These are phyloP conservation scores for Psettodes erumei DNA, from an alignment of 2,113 vertebrate species.

Conservation along the genomic window DNA sequence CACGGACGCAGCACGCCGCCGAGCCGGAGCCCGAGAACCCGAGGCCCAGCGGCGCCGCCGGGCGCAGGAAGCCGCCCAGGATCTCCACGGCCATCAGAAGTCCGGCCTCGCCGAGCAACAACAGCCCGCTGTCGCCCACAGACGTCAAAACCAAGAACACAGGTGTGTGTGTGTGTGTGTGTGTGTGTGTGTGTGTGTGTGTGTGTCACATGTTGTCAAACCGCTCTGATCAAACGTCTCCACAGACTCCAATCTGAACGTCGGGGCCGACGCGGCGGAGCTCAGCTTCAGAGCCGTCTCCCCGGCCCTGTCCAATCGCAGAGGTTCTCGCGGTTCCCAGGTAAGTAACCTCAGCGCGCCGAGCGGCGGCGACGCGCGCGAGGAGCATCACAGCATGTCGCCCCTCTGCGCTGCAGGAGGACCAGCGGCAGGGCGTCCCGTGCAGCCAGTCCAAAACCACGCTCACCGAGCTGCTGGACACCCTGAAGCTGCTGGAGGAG, in stretches of 20 bases:
- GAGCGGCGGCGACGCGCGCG: too few relatives aligned
- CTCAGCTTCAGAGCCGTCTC: slow-evolving; percentile 71
- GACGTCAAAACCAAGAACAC: slow-evolving; percentile 85
- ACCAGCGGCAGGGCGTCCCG: slow-evolving; percentile 59
- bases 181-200: too few relatives aligned
- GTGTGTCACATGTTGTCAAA: slow-evolving; percentile 10
- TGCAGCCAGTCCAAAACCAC: slow-evolving; percentile 86
- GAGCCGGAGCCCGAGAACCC: slow-evolving; percentile 67
- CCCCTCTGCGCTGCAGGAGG: too few relatives aligned
- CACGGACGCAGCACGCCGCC: slow-evolving; percentile 56
- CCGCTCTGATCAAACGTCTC: not conserved
- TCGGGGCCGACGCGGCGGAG: slow-evolving; percentile 65
- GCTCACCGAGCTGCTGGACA: slow-evolving; percentile 90
- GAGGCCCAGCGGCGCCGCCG: slow-evolving; percentile 69
- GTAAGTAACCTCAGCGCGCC: too few relatives aligned
- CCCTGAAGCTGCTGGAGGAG: slow-evolving; percentile 89
- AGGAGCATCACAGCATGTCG: too few relatives aligned
- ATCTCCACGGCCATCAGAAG: slow-evolving; percentile 50
- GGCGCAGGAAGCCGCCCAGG: slow-evolving; percentile 75
- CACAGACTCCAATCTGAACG: slow-evolving; percentile 77
- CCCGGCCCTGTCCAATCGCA: slow-evolving; percentile 52
- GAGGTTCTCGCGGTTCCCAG: slow-evolving; percentile 79
- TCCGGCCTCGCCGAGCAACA: slow-evolving; percentile 52
- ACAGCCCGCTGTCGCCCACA: slow-evolving; percentile 25
- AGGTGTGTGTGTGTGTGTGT: slow-evolving; percentile 49